phyloP scores from a whole-genome alignment of 2,888 invertebrate species.

The Agrotis clavis region DNA sequence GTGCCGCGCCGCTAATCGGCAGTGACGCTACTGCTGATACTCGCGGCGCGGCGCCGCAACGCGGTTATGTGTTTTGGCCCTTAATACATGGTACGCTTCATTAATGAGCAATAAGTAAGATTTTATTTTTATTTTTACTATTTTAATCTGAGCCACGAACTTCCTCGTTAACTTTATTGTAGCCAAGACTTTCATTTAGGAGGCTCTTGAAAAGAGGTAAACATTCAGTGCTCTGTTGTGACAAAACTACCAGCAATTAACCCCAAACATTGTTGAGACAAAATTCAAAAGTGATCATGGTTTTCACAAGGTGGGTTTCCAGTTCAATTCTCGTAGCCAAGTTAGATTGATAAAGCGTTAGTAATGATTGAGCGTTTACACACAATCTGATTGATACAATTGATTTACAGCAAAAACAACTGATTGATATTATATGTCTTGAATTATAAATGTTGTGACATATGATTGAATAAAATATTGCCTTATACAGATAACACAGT shows the following conservation, averaged over 20 bases:
- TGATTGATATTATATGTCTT: constrained; percentile 19
- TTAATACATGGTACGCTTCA: too few relatives aligned
- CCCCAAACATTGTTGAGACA: not conserved
- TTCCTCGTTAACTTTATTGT: too few relatives aligned
- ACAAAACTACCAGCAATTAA: too few relatives aligned
- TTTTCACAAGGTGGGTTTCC: not conserved
- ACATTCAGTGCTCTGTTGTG: not conserved
- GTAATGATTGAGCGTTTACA: constrained; percentile 62
- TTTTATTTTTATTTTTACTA: too few relatives aligned
- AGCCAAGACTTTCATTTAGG: too few relatives aligned
- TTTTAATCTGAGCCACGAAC: too few relatives aligned
- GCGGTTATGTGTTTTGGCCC: too few relatives aligned
- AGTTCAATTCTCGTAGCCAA: constrained; percentile 21
- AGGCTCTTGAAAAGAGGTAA: not conserved
- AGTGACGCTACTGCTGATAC: too few relatives aligned
- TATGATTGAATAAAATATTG: not conserved
- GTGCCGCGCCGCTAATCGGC: too few relatives aligned
- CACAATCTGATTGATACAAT: constrained; percentile 46
- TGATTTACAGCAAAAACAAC: constrained; percentile 38
- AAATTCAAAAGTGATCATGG: not conserved
- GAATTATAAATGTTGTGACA: constrained; percentile 20
- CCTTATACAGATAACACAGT: not conserved
- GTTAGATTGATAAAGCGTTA: constrained; percentile 57
- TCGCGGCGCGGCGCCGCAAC: too few relatives aligned
- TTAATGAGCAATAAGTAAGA: too few relatives aligned